Evolutionary conservation across 2,797 vertebrate genomes (phyloP), one percentile per base, ranked within the genome.

Genomic region (Vireo griseus): DNA sequence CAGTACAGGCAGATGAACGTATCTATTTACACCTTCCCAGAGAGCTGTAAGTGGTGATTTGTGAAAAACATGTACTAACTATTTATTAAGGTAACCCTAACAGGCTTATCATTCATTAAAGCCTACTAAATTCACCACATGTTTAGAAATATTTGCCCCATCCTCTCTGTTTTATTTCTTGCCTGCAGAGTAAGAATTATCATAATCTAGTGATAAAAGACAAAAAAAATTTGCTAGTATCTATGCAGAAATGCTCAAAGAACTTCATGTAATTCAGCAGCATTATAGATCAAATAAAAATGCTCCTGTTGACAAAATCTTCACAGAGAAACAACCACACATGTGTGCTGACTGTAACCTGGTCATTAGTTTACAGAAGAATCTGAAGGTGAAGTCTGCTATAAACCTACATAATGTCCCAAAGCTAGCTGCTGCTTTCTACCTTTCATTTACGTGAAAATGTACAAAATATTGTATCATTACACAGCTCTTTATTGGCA

Each of bases 371-470:
- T 94, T 61, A 82, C 44, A 86, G 51, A 89, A 78, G 68, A 85
- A 80, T 29, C 26, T 71, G 54, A 71, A 90, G 26, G 69, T 87
- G 28, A 91, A 66, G 59, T 65, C 71, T 51, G 13, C 37, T 76
- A 84, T 61, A 97, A 93, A 96, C 88, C 74, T 90, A 88, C 69
- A 85, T 55, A 90, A 65, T 11, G 33, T 65, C 66, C 50, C 31
- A 91, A 82, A 80, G 24, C 68, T 88, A 93, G 71, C 79, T 84
- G 88, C 50, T 85, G 72, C 80, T 95, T 95, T 88, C 83, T 76
- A 74, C 74, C 92, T 96, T 94, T 94, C 54, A 40, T 91, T 96
- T 92, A 94, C 26, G 62, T 90, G 57, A 86, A 92, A 80, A 82
- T 15, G 15, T 17, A 71, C 48, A 76, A 74, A 87, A 76, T 71